Evolutionary conservation across 2,113 vertebrate species (phyloP).

Genomic region (Pluvialis apricaria): DNA sequence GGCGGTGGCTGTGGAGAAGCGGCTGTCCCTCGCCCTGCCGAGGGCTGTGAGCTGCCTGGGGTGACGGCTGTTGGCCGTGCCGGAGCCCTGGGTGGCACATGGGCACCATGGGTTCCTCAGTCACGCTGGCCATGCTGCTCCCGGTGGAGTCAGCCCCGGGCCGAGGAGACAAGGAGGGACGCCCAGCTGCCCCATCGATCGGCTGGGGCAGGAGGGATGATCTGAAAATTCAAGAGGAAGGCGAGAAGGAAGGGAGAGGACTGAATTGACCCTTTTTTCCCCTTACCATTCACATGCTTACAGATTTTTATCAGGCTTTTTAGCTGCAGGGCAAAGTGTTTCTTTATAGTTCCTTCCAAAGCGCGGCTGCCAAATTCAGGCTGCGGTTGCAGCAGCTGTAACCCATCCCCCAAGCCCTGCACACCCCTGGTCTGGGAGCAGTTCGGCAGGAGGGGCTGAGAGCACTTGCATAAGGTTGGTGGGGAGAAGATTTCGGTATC

Average conservation of each 20-base stretch:
- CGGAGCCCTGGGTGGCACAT: background rate
- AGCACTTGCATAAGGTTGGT: background rate
- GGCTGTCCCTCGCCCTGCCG: background rate
- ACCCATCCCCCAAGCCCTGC: conserved; percentile 14
- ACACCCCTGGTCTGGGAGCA: background rate
- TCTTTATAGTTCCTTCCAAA: conserved; percentile 58
- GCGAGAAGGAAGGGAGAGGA: background rate
- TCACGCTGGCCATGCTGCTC: accelerated
- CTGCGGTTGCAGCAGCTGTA: conserved; percentile 22
- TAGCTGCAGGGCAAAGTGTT: conserved; percentile 40
- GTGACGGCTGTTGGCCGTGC: accelerated
- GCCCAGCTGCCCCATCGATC: accelerated
- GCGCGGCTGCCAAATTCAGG: conserved; percentile 32
- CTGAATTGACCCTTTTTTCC: conserved; percentile 31
- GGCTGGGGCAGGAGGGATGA: background rate
- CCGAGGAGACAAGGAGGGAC: accelerated
- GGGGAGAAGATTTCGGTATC: accelerated
- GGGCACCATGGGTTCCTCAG: accelerated
- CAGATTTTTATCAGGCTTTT: conserved; percentile 60
- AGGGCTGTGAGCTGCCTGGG: background rate
- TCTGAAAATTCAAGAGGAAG: background rate
- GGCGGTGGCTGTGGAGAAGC: accelerated
- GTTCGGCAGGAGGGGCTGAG: background rate
- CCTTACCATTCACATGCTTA: conserved; percentile 48
- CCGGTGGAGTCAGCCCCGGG: accelerated